A percentile compares a stretch with the other conserved stretches of the same genome.
Conservation (phyloP, 2,888 invertebrate genomes). For the Craniophora ligustri region DNA sequence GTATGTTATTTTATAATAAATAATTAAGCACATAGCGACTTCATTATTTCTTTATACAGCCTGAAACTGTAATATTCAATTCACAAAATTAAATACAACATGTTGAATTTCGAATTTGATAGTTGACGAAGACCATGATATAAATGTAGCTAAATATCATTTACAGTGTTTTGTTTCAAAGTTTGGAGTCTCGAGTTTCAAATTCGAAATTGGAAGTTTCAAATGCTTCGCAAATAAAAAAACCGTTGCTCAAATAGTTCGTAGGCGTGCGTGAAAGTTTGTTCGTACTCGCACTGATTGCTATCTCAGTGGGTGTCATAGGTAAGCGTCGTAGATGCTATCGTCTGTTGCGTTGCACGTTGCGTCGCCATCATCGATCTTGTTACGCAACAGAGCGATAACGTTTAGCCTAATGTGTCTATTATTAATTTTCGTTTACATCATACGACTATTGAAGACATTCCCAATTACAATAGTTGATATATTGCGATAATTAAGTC, state of each 20-base stretch:
- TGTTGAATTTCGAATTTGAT: neutral
- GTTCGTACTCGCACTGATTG: conserved; percentile 57
- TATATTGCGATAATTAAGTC: conserved; percentile 26
- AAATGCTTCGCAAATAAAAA: conserved; percentile 37
- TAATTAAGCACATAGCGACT: too few species aligned
- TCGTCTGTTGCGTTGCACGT: conserved; percentile 40
- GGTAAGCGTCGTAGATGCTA: conserved; percentile 57
- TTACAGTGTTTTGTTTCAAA: too few species aligned
- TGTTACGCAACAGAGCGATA: conserved; percentile 58
- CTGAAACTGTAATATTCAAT: neutral
- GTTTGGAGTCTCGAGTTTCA: conserved; percentile 5
- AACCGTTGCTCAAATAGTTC: conserved; percentile 42
- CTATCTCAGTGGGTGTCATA: conserved; percentile 74
- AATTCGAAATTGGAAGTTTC: conserved; percentile 33
- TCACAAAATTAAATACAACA: neutral
- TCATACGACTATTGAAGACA: conserved; percentile 30
- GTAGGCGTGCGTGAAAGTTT: conserved; percentile 73
- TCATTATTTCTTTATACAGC: too few species aligned
- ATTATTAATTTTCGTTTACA: conserved; percentile 56
- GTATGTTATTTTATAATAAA: too few species aligned
- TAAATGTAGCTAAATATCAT: neutral
- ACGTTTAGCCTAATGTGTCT: conserved; percentile 53
- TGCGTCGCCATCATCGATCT: conserved; percentile 57
- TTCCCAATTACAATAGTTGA: conserved; percentile 16
- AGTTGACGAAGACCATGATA: neutral